A percentile compares a stretch with the other conserved stretches of the same genome.
phyloP scores from a whole-genome alignment of 2,888 invertebrate genomes.

The Vannuccia rotundouncinata region DNA sequence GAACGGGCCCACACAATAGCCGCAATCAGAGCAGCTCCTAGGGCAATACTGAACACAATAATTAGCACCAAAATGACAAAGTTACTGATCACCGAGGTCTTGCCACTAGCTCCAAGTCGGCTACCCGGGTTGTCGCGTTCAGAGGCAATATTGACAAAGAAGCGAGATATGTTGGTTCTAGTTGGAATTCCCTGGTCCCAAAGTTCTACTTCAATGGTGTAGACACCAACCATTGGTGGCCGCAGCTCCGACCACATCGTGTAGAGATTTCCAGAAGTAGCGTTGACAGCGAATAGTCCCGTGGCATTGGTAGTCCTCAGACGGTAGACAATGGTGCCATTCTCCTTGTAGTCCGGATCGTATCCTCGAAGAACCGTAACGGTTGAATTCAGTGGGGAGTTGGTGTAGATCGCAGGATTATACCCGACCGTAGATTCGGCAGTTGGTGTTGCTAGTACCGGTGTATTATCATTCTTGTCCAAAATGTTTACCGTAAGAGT shows the following conservation, averaged over 20 bases:
- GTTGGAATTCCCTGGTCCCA: not conserved
- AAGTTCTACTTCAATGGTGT: not conserved
- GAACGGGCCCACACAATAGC: conserved; percentile 35
- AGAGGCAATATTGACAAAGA: not conserved
- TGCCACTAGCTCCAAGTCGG: not conserved
- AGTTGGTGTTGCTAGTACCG: conserved; percentile 13
- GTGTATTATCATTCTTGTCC: conserved; percentile 36
- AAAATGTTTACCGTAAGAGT: conserved; percentile 32
- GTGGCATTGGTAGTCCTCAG: conserved; percentile 35
- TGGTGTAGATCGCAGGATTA: conserved; percentile 27
- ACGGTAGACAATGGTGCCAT: conserved; percentile 36
- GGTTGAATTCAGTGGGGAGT: conserved; percentile 33
- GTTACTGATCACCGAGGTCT: conserved; percentile 31
- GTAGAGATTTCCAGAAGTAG: conserved; percentile 23
- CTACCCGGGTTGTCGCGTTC: not conserved
- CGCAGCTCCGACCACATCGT: conserved; percentile 16
- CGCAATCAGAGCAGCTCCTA: conserved; percentile 15
- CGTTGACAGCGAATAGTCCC: conserved; percentile 32
- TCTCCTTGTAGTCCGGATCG: conserved; percentile 36
- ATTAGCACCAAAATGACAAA: conserved; percentile 34
- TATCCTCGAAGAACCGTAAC: conserved; percentile 25
- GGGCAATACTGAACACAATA: conserved; percentile 32
- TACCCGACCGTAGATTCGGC: conserved; percentile 31
- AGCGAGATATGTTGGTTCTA: not conserved
- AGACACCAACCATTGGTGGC: not conserved